These are phyloP conservation scores for Raja brachyura DNA, from an alignment of 2,113 vertebrate genomes.

Conservation along the genomic window DNA sequence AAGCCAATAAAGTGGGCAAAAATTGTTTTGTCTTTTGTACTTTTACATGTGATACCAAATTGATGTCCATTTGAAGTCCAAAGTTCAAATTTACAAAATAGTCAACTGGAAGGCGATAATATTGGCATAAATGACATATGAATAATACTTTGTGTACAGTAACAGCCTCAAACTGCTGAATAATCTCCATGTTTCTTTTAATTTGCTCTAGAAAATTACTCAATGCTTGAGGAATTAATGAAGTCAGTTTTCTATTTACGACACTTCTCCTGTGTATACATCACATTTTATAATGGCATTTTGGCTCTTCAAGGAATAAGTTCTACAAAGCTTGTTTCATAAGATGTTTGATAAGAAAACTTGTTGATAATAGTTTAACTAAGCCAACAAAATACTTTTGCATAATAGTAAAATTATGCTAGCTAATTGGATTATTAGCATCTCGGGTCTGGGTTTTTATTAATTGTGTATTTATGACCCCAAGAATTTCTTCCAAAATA, in stretches of 20 bases:
- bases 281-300: neutral
- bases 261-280: neutral
- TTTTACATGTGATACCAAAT: neutral
- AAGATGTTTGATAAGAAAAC: neutral
- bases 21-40: neutral
- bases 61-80: neutral
- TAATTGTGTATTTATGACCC: neutral
- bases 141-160: neutral
- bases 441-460: neutral
- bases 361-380: neutral
- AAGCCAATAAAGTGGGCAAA: neutral
- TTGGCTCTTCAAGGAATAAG: neutral
- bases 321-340: neutral
- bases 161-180: neutral
- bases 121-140: neutral
- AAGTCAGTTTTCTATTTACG: neutral
- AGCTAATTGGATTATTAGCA: neutral
- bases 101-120: neutral
- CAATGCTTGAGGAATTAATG: neutral
- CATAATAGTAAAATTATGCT: neutral
- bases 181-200: neutral
- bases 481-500: neutral
- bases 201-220: neutral
- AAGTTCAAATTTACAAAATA: no score
- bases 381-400: neutral